Conservation (phyloP, 2,888 invertebrate species). For the Lottia gigantea region DNA sequence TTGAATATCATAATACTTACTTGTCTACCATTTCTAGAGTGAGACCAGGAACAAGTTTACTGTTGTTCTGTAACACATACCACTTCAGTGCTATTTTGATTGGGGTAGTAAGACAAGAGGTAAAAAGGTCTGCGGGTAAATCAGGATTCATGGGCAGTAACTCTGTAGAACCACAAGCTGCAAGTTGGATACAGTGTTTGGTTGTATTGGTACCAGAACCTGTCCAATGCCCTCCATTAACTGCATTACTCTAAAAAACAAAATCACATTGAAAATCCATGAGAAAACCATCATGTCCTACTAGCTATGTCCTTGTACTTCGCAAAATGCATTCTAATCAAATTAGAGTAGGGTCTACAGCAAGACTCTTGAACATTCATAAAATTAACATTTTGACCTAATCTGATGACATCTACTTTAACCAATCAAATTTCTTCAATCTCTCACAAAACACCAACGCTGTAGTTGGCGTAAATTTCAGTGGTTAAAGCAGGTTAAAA, state of each 20-base stretch:
- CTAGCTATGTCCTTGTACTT: no score
- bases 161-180: conserved; percentile 93
- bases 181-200: conserved; percentile 94
- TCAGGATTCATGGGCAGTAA: conserved; percentile 96
- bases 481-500: no score
- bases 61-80: conserved; percentile 89
- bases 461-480: no score
- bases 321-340: no score
- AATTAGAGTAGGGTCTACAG: no score
- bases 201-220: conserved; percentile 68
- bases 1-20: conserved; percentile 71
- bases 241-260: conserved; percentile 6
- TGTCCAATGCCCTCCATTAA: conserved; percentile 3
- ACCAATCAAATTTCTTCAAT: no score
- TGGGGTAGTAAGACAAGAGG: conserved; percentile 97
- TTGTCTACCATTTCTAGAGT: conserved; percentile 90
- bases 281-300: no score
- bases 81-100: conserved; percentile 95
- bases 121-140: conserved; percentile 96
- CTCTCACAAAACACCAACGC: no score
- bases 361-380: no score
- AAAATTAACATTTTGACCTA: no score
- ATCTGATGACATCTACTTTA: no score
- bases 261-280: not conserved
- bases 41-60: conserved; percentile 83